These are phyloP conservation scores for Pheosia tremula DNA, from an alignment of 2,888 invertebrate genomes.

Conservation along the genomic window DNA sequence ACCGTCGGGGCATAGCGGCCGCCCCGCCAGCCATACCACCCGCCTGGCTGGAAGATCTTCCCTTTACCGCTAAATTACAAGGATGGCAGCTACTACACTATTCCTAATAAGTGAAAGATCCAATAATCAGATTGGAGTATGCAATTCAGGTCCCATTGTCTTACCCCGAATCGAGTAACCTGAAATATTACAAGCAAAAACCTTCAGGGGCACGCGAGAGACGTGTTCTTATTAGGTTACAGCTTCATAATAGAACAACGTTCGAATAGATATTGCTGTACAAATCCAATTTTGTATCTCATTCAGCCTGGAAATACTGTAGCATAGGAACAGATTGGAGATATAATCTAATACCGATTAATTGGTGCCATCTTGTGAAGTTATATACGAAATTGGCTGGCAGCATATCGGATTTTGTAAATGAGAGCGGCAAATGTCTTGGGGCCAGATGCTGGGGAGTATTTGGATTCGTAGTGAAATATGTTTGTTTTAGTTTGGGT, in stretches of 20 bases:
- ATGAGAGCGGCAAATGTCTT: slow-evolving; percentile 1
- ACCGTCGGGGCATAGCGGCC: too few species aligned
- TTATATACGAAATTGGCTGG: slow-evolving; percentile 33
- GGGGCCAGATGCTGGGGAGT: not conserved
- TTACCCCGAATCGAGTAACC: not conserved
- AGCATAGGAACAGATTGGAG: slow-evolving; percentile 53
- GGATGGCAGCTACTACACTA: too few species aligned
- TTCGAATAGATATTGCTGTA: slow-evolving; percentile 48
- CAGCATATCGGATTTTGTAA: slow-evolving; percentile 17
- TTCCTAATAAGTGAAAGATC: not conserved
- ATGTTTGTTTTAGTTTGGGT: not conserved
- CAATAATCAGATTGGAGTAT: not conserved
- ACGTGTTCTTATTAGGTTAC: slow-evolving; percentile 41
- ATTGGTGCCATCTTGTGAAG: slow-evolving; percentile 48
- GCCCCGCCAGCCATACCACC: too few species aligned
- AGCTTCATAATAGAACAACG: slow-evolving; percentile 40
- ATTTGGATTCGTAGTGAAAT: not conserved
- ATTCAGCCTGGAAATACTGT: slow-evolving; percentile 42
- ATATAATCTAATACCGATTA: slow-evolving; percentile 68
- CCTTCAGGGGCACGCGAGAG: slow-evolving; percentile 18
- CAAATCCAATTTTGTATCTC: slow-evolving; percentile 60
- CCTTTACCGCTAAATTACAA: too few species aligned
- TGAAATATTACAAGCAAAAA: slow-evolving; percentile 20
- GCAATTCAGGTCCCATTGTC: slow-evolving; percentile 6
- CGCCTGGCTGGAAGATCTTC: too few species aligned